Conservation (phyloP, 2,797 vertebrate genomes). For the Anabacerthia variegaticeps region DNA sequence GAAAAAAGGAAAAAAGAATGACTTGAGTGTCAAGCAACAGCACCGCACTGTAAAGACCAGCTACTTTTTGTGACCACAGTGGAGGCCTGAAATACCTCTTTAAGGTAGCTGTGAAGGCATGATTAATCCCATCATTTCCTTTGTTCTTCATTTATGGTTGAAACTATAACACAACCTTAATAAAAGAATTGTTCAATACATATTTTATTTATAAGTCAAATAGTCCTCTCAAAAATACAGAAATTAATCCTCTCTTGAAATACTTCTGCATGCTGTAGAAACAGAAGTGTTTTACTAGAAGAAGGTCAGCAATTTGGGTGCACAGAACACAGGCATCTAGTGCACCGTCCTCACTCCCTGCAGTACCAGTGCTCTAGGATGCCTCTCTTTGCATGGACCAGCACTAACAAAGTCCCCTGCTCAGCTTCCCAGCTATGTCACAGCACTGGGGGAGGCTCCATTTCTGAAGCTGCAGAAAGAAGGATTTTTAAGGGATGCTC, state of each 20-base stretch:
- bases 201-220: neutral
- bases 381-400: accelerated
- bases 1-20: neutral
- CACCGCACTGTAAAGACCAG: neutral
- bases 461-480: neutral
- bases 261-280: neutral
- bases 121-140: neutral
- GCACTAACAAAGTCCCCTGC: neutral
- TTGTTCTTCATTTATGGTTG: neutral
- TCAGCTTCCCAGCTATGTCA: neutral
- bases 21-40: neutral
- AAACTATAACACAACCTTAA: neutral
- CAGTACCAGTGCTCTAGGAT: neutral
- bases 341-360: neutral
- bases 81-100: neutral
- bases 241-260: neutral
- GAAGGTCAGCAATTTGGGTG: neutral
- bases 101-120: neutral
- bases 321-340: neutral
- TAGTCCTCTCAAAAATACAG: neutral
- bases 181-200: neutral
- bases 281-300: neutral
- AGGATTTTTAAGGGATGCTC: neutral
- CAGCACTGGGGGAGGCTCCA: neutral
- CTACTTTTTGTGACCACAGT: neutral